phyloP scores from a whole-genome alignment of 2,888 invertebrate genomes.

The Eucera pruinosa region DNA sequence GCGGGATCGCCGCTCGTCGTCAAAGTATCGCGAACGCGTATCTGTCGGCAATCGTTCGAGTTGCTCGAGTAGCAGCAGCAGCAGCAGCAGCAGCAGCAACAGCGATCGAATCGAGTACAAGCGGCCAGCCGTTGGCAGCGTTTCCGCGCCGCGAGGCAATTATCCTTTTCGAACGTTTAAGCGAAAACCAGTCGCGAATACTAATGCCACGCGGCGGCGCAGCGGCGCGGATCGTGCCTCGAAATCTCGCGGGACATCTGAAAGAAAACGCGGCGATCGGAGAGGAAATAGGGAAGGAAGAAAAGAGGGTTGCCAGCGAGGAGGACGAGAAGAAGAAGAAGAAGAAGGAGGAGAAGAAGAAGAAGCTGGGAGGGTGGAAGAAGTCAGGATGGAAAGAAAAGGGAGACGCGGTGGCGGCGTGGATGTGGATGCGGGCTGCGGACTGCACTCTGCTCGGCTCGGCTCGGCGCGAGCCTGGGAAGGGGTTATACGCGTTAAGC shows the following conservation, averaged over 20 bases:
- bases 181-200: conserved; percentile 52
- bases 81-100: too few species aligned
- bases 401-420: conserved; percentile 37
- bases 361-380: conserved; percentile 11
- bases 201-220: conserved; percentile 41
- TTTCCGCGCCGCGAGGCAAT: conserved; percentile 54
- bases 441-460: too few species aligned
- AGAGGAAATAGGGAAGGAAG: conserved; percentile 18
- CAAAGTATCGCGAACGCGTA: conserved; percentile 59
- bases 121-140: conserved; percentile 14
- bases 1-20: conserved; percentile 38
- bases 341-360: conserved; percentile 3
- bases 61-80: too few species aligned
- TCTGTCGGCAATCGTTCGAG: conserved; percentile 43
- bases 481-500: conserved; percentile 80
- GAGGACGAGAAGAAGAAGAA: conserved; percentile 19
- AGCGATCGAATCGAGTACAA: conserved; percentile 46
- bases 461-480: conserved; percentile 46
- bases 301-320: background rate
- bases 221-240: conserved; percentile 12
- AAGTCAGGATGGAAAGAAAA: conserved; percentile 33
- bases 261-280: conserved; percentile 27
- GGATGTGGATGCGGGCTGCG: background rate
- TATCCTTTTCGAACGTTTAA: conserved; percentile 59
- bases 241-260: conserved; percentile 29